Percentiles rank a stretch among this genome's conserved stretches.
Conservation (phyloP, 1,140 invertebrate genomes). For the Sarcophaga peregrina region DNA sequence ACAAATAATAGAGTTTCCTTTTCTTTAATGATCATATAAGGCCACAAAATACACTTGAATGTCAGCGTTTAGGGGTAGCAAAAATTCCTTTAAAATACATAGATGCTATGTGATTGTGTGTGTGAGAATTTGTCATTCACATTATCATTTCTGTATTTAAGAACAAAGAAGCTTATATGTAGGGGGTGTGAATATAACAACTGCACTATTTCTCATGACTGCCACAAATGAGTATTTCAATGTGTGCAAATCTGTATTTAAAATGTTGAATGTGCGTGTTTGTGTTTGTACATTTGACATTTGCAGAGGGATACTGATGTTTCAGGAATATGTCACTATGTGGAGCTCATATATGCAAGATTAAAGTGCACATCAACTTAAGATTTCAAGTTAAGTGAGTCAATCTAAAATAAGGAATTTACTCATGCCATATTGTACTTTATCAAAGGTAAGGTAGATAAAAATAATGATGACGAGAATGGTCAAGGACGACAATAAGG, state of each 20-base stretch:
- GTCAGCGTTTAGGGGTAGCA: neutral
- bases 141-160: no score
- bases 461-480: neutral
- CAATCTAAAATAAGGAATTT: slow-evolving; percentile 25
- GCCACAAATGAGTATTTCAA: neutral
- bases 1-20: slow-evolving; percentile 8
- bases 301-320: neutral
- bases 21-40: neutral
- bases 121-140: neutral
- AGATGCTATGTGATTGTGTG: neutral
- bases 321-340: neutral
- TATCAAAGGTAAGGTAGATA: slow-evolving; percentile 21
- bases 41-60: slow-evolving; percentile 2
- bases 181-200: neutral
- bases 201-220: slow-evolving; percentile 7
- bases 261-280: neutral
- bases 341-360: neutral
- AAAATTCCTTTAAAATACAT: neutral
- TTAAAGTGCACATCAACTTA: slow-evolving; percentile 22
- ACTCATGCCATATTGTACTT: neutral
- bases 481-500: neutral
- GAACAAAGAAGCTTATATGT: no score
- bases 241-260: neutral
- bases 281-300: neutral
- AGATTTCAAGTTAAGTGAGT: slow-evolving; percentile 24